These are phyloP conservation scores for Coptodon rendalli DNA, from an alignment of 2,113 vertebrate species.

Conservation along the genomic window DNA sequence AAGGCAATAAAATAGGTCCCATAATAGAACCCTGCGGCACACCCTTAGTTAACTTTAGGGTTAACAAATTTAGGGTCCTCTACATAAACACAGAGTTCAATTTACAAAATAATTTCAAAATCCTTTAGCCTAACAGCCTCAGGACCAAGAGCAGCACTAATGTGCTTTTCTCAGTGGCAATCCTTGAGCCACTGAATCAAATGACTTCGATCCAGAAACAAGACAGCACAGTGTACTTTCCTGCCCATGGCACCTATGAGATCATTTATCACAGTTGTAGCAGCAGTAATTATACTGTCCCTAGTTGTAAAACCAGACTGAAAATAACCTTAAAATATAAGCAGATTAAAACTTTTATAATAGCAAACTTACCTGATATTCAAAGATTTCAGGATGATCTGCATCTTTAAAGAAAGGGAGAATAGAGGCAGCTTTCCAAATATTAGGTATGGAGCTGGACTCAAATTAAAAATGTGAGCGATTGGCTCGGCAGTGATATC, in stretches of 20 bases:
- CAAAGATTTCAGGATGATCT: not conserved
- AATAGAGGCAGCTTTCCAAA: not conserved
- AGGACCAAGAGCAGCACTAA: not conserved
- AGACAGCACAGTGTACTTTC: not conserved
- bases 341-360: not conserved
- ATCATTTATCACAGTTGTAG: not conserved
- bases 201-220: not conserved
- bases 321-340: not conserved
- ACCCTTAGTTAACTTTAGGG: not conserved
- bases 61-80: not conserved
- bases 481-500: not conserved
- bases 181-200: not conserved
- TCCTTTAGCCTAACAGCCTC: not conserved
- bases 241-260: not conserved
- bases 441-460: not conserved
- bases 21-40: not conserved
- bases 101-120: not conserved
- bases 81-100: not conserved
- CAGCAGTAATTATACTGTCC: not conserved
- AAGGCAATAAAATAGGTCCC: not conserved
- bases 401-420: not conserved
- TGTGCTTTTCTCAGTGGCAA: not conserved
- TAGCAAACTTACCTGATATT: not conserved
- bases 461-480: not conserved
- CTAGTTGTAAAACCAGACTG: accelerated